Percentiles rank a stretch among this genome's conserved stretches.
Conservation (phyloP, 2,888 invertebrate species). For the Lydus trimaculatus region DNA sequence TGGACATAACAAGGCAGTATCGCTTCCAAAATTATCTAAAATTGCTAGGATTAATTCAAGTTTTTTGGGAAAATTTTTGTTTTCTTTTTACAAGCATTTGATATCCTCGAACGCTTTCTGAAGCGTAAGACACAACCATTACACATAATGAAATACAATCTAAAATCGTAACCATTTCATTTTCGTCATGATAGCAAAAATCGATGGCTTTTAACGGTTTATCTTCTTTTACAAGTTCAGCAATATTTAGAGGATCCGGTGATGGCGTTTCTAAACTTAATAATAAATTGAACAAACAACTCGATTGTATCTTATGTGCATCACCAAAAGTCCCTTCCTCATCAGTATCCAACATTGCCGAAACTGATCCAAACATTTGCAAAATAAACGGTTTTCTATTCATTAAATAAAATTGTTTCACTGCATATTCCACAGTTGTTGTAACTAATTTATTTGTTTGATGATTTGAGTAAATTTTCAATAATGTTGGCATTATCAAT, state of each 20-base stretch:
- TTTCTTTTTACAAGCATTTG: constrained; percentile 81
- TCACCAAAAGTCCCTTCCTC: constrained; percentile 88
- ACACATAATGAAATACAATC: constrained; percentile 99
- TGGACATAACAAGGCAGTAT: constrained; percentile 95
- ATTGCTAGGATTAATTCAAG: background rate
- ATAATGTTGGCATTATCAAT: constrained; percentile 95
- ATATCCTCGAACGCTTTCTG: constrained; percentile 91
- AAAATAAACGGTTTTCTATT: constrained; percentile 98
- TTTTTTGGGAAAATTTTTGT: background rate
- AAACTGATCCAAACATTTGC: constrained; percentile 99
- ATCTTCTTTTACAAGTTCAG: constrained; percentile 89
- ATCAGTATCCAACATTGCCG: constrained; percentile 93
- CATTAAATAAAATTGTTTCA: constrained; percentile 97
- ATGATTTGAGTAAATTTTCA: constrained; percentile 97
- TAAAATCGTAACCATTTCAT: constrained; percentile 94
- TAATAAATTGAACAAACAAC: constrained; percentile 89
- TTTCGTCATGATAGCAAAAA: constrained; percentile 98
- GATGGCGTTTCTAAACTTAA: constrained; percentile 93
- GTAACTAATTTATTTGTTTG: constrained; percentile 96
- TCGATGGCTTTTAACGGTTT: constrained; percentile 94
- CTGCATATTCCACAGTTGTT: constrained; percentile 96
- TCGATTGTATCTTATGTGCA: constrained; percentile 92
- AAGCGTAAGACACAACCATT: constrained; percentile 98
- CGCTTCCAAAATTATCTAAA: constrained; percentile 92
- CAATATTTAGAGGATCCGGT: constrained; percentile 92